phyloP scores from a whole-genome alignment of 2,797 vertebrate species.

The Melanotaenia boesemani region DNA sequence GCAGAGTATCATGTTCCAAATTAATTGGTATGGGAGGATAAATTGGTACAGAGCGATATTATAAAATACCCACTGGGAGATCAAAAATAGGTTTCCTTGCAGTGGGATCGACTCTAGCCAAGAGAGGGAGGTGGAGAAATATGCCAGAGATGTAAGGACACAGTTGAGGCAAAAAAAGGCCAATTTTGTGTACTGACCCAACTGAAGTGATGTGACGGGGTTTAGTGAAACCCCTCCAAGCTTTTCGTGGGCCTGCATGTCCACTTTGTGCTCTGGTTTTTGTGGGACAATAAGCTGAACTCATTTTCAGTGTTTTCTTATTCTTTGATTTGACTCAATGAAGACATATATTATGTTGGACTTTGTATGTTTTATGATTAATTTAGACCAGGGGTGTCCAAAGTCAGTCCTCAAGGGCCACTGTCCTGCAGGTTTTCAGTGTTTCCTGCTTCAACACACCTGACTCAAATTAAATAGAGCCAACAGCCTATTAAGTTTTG shows the following conservation, averaged over 20 bases:
- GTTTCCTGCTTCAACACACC: too few relatives aligned
- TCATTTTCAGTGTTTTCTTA: neutral
- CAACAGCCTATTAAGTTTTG: too few relatives aligned
- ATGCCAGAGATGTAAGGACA: conserved; percentile 68
- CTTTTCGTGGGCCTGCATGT: conserved; percentile 11
- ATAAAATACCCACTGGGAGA: conserved; percentile 74
- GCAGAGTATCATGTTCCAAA: conserved; percentile 72
- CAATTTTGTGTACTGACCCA: conserved; percentile 55
- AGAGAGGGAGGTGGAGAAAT: conserved; percentile 68
- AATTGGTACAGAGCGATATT: conserved; percentile 73
- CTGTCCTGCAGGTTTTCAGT: too few relatives aligned
- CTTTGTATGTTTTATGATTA: neutral
- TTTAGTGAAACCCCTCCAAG: conserved; percentile 46
- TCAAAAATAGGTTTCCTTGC: conserved; percentile 75
- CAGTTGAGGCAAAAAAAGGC: conserved; percentile 53
- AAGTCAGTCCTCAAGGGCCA: too few relatives aligned
- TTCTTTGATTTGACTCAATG: neutral
- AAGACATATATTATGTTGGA: neutral
- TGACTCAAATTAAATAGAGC: too few relatives aligned
- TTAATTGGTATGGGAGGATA: conserved; percentile 77
- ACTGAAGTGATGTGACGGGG: conserved; percentile 55
- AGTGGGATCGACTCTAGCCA: conserved; percentile 64
- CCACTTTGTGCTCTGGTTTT: neutral
- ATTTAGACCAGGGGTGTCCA: too few relatives aligned
- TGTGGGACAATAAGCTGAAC: neutral